Percentiles rank a stretch among this genome's conserved stretches.
These are phyloP conservation scores for Hypothenemus hampei DNA, from an alignment of 1,140 invertebrate genomes.

Conservation along the genomic window DNA sequence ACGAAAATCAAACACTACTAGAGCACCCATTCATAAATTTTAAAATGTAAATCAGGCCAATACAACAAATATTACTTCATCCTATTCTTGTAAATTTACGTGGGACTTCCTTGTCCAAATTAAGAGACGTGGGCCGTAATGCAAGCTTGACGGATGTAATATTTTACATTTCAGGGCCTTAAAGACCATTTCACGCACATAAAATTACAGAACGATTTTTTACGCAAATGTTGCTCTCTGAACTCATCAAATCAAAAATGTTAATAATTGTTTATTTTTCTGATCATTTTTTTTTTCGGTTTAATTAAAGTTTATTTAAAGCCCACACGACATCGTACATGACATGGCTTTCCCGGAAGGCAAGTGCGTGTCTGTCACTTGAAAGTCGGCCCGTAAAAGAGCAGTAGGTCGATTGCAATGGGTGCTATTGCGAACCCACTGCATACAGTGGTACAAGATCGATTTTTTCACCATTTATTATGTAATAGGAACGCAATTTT, in stretches of 20 bases:
- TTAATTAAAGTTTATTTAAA: too few species aligned
- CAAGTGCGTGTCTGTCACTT: constrained; percentile 23
- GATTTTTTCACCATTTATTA: not conserved
- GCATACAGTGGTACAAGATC: constrained; percentile 6
- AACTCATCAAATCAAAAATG: not conserved
- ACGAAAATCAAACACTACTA: too few species aligned
- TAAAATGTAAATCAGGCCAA: constrained; percentile 17
- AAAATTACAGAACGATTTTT: not conserved
- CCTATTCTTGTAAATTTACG: constrained; percentile 17
- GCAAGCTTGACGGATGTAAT: constrained; percentile 14
- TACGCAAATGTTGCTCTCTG: too few species aligned
- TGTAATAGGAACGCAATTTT: not conserved
- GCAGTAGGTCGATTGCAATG: constrained; percentile 26
- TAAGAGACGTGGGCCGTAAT: constrained; percentile 12
- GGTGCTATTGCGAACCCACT: constrained; percentile 15
- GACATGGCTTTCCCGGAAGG: constrained; percentile 21
- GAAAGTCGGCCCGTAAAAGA: constrained; percentile 17
- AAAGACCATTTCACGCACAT: not conserved
- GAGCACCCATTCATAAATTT: constrained; percentile 18
- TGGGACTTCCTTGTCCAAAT: constrained; percentile 17
- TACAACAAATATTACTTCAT: constrained; percentile 13
- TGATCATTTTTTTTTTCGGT: not conserved
- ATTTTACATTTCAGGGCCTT: constrained; percentile 2
- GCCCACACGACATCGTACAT: too few species aligned
- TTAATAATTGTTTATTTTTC: not conserved